These are phyloP conservation scores for Euura lappo DNA, from an alignment of 1,140 invertebrate species.

Conservation along the genomic window DNA sequence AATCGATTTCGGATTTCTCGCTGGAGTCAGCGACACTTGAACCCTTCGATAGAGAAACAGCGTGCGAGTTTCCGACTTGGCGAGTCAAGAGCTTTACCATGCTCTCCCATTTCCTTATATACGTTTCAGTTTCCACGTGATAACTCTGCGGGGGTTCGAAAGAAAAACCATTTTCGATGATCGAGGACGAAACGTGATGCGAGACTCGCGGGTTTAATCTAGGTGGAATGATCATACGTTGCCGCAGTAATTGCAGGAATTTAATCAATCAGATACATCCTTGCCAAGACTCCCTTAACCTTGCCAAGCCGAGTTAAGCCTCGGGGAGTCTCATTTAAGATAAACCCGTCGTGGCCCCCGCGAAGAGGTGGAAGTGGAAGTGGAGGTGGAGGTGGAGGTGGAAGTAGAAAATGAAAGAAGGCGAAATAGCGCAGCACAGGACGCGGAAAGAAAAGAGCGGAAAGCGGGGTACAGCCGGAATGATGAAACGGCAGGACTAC, in stretches of 20 bases:
- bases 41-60: slow-evolving; percentile 4
- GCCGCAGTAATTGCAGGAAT: slow-evolving; percentile 52
- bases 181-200: not conserved
- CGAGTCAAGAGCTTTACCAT: not conserved
- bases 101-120: not conserved
- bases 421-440: slow-evolving; percentile 26
- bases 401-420: slow-evolving; percentile 10
- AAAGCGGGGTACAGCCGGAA: slow-evolving; percentile 18
- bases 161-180: not conserved
- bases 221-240: not conserved
- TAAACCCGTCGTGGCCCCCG: slow-evolving; percentile 33
- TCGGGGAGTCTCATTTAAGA: slow-evolving; percentile 52
- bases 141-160: not conserved
- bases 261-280: slow-evolving; percentile 58
- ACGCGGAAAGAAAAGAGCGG: not conserved
- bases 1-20: slow-evolving; percentile 2
- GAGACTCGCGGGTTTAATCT: not conserved
- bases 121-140: not conserved
- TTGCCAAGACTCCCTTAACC: slow-evolving; percentile 33
- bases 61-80: slow-evolving; percentile 6
- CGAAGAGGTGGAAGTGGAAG: not conserved
- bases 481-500: slow-evolving; percentile 46
- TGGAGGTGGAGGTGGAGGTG: not conserved
- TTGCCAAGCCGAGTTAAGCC: slow-evolving; percentile 48
- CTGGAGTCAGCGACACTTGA: slow-evolving; percentile 5